phyloP scores from a whole-genome alignment of 2,113 vertebrate species.

The Scartelaos histophorus region DNA sequence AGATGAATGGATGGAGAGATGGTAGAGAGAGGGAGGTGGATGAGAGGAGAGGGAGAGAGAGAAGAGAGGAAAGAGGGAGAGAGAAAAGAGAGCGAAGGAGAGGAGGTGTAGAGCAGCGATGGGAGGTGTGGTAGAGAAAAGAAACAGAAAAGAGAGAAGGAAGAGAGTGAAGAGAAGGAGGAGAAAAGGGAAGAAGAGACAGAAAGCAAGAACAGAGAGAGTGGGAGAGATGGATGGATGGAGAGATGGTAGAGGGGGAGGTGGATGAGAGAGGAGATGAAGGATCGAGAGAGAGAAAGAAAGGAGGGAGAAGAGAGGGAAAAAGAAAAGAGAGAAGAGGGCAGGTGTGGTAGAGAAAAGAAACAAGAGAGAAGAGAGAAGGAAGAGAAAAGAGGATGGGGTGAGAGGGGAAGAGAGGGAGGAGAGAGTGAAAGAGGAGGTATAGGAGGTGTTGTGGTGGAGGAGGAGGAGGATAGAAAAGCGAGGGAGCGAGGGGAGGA shows the following conservation, averaged over 20 bases:
- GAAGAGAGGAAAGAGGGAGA: no score
- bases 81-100: no score
- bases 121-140: no score
- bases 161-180: slow-evolving; percentile 16
- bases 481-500: slow-evolving; percentile 9
- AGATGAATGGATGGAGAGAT: no score
- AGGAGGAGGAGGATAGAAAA: slow-evolving; percentile 10
- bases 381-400: neutral
- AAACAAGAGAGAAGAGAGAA: no score
- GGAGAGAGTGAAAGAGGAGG: slow-evolving; percentile 23
- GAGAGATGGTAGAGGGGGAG: slow-evolving; percentile 1
- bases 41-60: no score
- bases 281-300: neutral
- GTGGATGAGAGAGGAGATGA: neutral
- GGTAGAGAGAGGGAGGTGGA: no score
- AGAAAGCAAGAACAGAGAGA: slow-evolving; percentile 32
- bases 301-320: neutral
- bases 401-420: no score
- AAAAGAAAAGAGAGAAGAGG: no score
- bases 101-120: no score
- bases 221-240: neutral
- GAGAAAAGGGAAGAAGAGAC: slow-evolving; percentile 27
- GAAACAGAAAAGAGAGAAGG: neutral
- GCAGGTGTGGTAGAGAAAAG: no score
- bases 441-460: slow-evolving; percentile 1